Evolutionary conservation across 1,140 invertebrate genomes (phyloP).

Genomic region (Aphelenchoides avenae): DNA sequence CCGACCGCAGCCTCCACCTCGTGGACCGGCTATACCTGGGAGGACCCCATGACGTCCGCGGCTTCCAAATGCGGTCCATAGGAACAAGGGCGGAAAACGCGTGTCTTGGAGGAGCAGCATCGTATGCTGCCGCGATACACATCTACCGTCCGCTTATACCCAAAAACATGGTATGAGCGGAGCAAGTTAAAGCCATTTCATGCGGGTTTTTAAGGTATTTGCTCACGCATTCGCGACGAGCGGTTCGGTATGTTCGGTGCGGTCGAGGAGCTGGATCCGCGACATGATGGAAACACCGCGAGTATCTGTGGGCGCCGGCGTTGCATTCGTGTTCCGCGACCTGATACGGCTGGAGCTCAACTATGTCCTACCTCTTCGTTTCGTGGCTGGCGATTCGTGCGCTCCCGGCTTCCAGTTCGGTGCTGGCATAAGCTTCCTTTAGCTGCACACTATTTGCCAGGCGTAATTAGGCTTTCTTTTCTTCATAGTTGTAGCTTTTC

Average conservation of each 20-base stretch:
- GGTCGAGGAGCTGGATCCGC: conserved; percentile 25
- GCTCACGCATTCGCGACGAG: conserved; percentile 50
- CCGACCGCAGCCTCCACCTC: conserved; percentile 45
- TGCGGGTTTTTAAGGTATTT: conserved; percentile 37
- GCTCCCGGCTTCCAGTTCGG: conserved; percentile 50
- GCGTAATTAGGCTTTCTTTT: no score
- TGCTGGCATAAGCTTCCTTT: conserved; percentile 52
- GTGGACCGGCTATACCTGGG: conserved; percentile 54
- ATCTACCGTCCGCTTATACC: conserved; percentile 48
- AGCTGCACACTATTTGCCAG: conserved; percentile 17
- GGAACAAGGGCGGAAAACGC: conserved; percentile 39
- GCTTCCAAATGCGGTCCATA: conserved; percentile 53
- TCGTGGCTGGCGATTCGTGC: conserved; percentile 37
- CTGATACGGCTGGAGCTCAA: conserved; percentile 54
- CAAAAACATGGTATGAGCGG: conserved; percentile 45
- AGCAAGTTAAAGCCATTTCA: no score
- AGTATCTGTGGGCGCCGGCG: conserved; percentile 45
- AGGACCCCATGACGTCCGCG: conserved; percentile 53
- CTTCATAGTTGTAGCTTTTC: conserved; percentile 5
- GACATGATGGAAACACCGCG: conserved; percentile 45
- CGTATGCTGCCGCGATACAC: conserved; percentile 39
- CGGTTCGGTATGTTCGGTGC: conserved; percentile 41
- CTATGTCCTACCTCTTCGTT: conserved; percentile 53
- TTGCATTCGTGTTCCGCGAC: conserved; percentile 46
- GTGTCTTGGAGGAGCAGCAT: conserved; percentile 42